Conservation (phyloP, 2,113 vertebrate species). For the Mandrillus leucophaeus region DNA sequence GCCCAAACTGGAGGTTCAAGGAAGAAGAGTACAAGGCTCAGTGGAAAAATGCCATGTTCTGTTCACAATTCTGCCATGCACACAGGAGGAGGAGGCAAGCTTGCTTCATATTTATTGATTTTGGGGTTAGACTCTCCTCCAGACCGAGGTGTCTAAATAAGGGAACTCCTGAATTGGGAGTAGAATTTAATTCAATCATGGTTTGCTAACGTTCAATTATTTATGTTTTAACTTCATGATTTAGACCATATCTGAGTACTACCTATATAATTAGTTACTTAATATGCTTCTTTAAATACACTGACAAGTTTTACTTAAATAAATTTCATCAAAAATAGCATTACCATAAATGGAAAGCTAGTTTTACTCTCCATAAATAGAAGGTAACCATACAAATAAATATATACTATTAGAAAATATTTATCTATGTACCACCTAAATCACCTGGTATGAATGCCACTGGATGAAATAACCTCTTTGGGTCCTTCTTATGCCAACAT, state of each 20-base stretch:
- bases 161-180: neutral
- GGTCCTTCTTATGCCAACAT: neutral
- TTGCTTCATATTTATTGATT: conserved; percentile 34
- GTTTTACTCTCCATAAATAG: conserved; percentile 28
- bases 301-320: conserved; percentile 9
- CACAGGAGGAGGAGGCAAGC: neutral
- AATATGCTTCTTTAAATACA: conserved; percentile 24
- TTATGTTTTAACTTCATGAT: conserved; percentile 41
- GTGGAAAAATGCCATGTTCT: neutral
- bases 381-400: conserved; percentile 45
- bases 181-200: neutral
- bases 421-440: neutral
- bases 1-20: neutral
- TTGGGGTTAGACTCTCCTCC: neutral
- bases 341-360: conserved; percentile 17
- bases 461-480: conserved; percentile 5
- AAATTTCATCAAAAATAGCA: conserved; percentile 14
- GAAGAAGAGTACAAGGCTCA: neutral
- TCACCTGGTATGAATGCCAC: neutral
- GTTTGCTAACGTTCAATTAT: conserved; percentile 10
- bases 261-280: conserved; percentile 18
- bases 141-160: neutral
- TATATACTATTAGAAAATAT: conserved; percentile 28
- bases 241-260: conserved; percentile 1
- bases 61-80: neutral